Conservation (phyloP, 1,140 invertebrate genomes). For the Triops longicaudatus region DNA sequence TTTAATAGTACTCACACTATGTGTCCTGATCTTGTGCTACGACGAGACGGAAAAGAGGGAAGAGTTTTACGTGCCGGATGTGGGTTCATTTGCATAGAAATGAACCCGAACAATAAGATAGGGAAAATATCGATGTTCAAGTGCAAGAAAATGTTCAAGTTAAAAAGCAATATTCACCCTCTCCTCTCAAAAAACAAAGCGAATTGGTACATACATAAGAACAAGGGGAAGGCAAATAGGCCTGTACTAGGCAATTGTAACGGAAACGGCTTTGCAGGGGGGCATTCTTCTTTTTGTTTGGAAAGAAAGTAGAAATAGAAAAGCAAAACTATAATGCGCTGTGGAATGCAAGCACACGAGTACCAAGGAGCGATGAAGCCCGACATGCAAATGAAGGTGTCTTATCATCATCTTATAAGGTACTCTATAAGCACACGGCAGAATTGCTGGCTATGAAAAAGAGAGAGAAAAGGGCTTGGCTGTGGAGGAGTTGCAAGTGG, state of each 20-base stretch:
- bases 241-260: not conserved
- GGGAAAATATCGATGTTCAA: not conserved
- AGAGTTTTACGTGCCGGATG: not conserved
- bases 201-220: not conserved
- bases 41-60: not conserved
- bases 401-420: not conserved
- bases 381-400: conserved; percentile 7
- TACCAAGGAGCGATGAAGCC: no score
- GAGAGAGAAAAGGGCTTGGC: not conserved
- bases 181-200: no score
- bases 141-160: no score
- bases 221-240: no score
- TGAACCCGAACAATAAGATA: not conserved
- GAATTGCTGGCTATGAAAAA: not conserved
- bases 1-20: not conserved
- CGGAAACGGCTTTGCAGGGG: not conserved
- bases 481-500: not conserved
- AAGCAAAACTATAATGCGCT: not conserved
- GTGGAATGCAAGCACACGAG: not conserved
- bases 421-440: not conserved
- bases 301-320: not conserved
- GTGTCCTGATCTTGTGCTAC: not conserved
- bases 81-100: not conserved
- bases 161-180: no score
- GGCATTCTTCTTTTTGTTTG: not conserved